A percentile compares a stretch with the other conserved stretches of the same genome.
These are phyloP conservation scores for Craseonycteris thonglongyai DNA, from an alignment of 2,113 vertebrate genomes.

Conservation along the genomic window DNA sequence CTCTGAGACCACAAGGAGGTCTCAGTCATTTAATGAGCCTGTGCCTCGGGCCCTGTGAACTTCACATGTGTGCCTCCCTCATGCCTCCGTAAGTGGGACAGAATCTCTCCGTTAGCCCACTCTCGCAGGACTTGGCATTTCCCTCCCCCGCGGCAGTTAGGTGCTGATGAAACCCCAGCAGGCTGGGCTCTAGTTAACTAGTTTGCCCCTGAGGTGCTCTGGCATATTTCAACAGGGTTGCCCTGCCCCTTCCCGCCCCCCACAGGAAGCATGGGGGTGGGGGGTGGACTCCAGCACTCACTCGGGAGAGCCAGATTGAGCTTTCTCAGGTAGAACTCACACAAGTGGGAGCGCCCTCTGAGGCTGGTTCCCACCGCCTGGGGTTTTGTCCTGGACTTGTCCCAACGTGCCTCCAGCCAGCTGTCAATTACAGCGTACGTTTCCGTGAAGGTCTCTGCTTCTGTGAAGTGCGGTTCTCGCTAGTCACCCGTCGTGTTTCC, in stretches of 20 bases:
- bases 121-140: not conserved
- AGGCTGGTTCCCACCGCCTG: not conserved
- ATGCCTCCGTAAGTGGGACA: not conserved
- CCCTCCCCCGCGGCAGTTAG: not conserved
- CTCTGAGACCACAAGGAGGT: accelerated
- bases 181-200: not conserved
- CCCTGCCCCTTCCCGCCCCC: not conserved
- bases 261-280: not conserved
- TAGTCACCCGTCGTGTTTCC: accelerated
- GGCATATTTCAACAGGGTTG: accelerated
- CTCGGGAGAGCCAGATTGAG: not conserved
- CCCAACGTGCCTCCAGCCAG: accelerated
- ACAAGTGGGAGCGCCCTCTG: accelerated
- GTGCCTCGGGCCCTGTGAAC: not conserved
- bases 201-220: not conserved
- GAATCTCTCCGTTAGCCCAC: too few species aligned
- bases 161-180: not conserved
- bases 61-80: accelerated
- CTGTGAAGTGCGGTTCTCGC: accelerated
- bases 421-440: accelerated
- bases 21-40: not conserved
- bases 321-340: not conserved
- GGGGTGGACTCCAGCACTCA: not conserved
- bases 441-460: not conserved
- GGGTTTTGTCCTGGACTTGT: not conserved